Base-by-base conservation (phyloP, 2,888 invertebrate genomes). In the Phytoseiulus persimilis region DNA sequence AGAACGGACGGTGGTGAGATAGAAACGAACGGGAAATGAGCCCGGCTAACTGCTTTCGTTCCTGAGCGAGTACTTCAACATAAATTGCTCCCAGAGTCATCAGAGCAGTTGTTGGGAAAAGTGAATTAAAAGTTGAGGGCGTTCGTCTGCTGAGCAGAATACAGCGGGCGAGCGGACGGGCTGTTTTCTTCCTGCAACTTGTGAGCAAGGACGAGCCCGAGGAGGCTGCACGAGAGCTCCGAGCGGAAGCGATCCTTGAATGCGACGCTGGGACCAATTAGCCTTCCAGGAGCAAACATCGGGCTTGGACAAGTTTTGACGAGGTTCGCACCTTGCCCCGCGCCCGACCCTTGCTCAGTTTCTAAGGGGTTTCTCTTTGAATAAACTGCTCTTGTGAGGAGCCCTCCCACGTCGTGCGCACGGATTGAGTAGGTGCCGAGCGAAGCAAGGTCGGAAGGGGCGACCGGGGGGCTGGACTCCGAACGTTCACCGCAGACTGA, bases 21-120 rank as follows among this genome's bases (percentile, higher is more conserved):
- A 28, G 65, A 65, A 28, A 28, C 65, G 65, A 65, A 65, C 28
- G 65, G 65, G 65, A 65, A 65, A 65, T 65, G 65, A 65, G 65
- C 2, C 9, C 65, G 65, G 2, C 65, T 39, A 28, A 28, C 65
- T 28, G 65, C 65, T 28, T 65, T 28, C 65, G 65, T 28, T 65
- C 65, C 65, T 65, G 65, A 65, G 65, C 65, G 65, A 28, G 65
- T 65, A 28, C 65, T 65, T 28, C 65, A 65, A 65, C 65, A 65
- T 65, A 65, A 65, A 65, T 65, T 65, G 65, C 65, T 65, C 65
- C 65, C 65, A 65, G 65, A 65, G 65, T 65, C 65, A 65, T 65
- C 65, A 65, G 65, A 65, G 65, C 23, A 65, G 65, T 65, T 65
- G 65, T 65, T 65, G 65, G 65, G 28, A 65, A 18, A 65, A 65